These are phyloP conservation scores for Acrobasis repandana DNA, from an alignment of 2,888 invertebrate genomes.

Conservation along the genomic window DNA sequence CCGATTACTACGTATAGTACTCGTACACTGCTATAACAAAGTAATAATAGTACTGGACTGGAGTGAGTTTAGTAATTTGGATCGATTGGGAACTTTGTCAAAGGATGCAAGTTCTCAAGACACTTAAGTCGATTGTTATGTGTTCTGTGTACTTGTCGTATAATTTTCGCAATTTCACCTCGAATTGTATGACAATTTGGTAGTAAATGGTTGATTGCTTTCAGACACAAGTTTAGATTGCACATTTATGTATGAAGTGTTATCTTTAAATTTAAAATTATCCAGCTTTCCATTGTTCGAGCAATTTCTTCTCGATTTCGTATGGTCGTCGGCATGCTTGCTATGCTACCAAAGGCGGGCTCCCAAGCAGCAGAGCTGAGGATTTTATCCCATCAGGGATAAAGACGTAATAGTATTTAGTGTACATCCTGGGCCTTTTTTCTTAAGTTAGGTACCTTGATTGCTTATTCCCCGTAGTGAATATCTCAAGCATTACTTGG, in stretches of 20 bases:
- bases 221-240: neutral
- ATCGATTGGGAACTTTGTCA: constrained; percentile 1
- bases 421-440: no score
- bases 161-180: neutral
- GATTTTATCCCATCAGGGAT: no score
- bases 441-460: no score
- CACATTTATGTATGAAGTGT: neutral
- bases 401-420: no score
- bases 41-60: neutral
- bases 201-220: neutral
- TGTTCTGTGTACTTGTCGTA: neutral
- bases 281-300: no score
- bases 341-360: no score
- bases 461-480: no score
- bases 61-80: neutral
- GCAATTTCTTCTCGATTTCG: no score
- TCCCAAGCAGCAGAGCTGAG: no score
- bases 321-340: no score
- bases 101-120: neutral
- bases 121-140: neutral
- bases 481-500: no score
- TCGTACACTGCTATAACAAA: neutral
- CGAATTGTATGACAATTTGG: neutral
- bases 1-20: neutral
- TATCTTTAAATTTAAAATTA: no score